phyloP scores from a whole-genome alignment of 2,888 invertebrate species.

The Spilosoma lubricipeda region DNA sequence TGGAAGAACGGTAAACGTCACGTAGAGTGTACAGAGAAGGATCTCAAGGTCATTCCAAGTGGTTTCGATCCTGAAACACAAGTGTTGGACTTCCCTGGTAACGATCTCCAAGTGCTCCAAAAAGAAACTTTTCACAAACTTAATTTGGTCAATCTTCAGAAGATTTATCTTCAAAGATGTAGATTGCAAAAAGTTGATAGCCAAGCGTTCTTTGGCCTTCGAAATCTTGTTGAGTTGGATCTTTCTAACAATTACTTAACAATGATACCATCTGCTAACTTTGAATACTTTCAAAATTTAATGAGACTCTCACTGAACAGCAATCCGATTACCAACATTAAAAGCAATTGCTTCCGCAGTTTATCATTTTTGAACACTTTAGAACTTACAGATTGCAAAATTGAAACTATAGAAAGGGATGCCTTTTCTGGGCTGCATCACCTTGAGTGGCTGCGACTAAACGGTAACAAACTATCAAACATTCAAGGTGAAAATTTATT shows the following conservation, averaged over 20 bases:
- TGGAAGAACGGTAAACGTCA: slow-evolving; percentile 97
- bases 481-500: slow-evolving; percentile 90
- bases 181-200: slow-evolving; percentile 92
- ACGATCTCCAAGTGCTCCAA: slow-evolving; percentile 92
- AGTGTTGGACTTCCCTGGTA: slow-evolving; percentile 94
- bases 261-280: slow-evolving; percentile 92
- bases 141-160: slow-evolving; percentile 94
- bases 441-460: slow-evolving; percentile 93
- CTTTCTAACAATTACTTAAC: slow-evolving; percentile 93
- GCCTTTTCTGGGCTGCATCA: slow-evolving; percentile 93
- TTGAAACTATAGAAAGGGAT: slow-evolving; percentile 91
- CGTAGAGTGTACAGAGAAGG: slow-evolving; percentile 94
- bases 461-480: slow-evolving; percentile 92
- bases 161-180: slow-evolving; percentile 93
- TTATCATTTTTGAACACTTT: slow-evolving; percentile 92
- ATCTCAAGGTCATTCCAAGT: slow-evolving; percentile 91
- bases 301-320: slow-evolving; percentile 93
- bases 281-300: slow-evolving; percentile 91
- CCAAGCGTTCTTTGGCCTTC: slow-evolving; percentile 93
- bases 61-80: slow-evolving; percentile 94
- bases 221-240: slow-evolving; percentile 95
- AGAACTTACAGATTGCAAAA: slow-evolving; percentile 93
- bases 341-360: slow-evolving; percentile 90
- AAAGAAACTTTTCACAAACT: slow-evolving; percentile 92
- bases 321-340: slow-evolving; percentile 92